Base-by-base conservation (phyloP, 1,140 invertebrate genomes). In the Acromyrmex echinatior region DNA sequence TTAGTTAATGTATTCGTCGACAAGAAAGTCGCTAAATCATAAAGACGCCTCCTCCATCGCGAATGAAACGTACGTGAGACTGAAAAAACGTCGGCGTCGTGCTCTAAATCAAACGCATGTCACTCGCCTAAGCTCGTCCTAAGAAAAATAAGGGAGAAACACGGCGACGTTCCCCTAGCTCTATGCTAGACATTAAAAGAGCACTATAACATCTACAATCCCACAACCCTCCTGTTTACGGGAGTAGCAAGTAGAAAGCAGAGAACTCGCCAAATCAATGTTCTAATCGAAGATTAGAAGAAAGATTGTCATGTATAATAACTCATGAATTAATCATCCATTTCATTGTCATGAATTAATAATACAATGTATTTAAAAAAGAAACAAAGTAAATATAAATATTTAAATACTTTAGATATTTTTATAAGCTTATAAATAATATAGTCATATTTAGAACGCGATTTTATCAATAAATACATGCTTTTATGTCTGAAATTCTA, bases 71-170 rank as follows among this genome's bases (percentile, higher is more conserved):
- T 51, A 68, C 49, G 58, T 53, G 60, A 49, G 56, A 60, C 86
- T 86, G 70, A 58, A 62, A 87, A 87, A 86, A 70, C 31, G 65
- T 9, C 21, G 31, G 60, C 63, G 60, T 76, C 63, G 56, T 70
- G 74, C 31, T 86, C 70, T 86, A 88, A 88, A 86, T 86, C 65
- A 86, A 86, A 87, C 65, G 51, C 28, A 21, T 21, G 73, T 86
- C 66, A 14, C 35, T 51, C 45, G 76, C 6, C 45, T 88, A 73
- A 86, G 74, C 73, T 74, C 25, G 9, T 39, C n/a, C 49, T 66
- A 79, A 74, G 68, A 53, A 85, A 85, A 85, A 85, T 85, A 87
- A 49, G 60, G 49, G 62, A 71, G 16, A 53, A 65, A 63, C 14
- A 3, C 39, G 12, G 9, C 14, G 45, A 12, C 45, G 60, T 81